Base-by-base conservation (phyloP, 1,140 invertebrate genomes). In the Drosophila oshimai region DNA sequence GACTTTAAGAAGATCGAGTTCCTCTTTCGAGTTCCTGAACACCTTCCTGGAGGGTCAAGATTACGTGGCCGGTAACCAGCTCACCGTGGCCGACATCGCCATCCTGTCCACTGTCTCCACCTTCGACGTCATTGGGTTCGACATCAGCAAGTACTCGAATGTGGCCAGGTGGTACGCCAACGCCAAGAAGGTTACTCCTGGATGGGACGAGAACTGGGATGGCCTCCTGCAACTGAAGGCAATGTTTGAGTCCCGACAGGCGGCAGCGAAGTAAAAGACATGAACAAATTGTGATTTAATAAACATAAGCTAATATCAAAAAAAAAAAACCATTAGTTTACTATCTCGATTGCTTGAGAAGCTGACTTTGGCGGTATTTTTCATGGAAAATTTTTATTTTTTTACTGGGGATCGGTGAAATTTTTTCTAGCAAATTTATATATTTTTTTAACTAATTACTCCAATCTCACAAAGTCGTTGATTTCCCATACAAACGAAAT, bases 141-240 rank as follows among this genome's bases (percentile, higher is more conserved):
- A 75, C 31, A 17, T 80, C 0, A 46, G 20, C 54, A 80, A 80
- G 9, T 81, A 81, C 12, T 2, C 50, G 2, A 80, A 75, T 28
- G 49, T 80, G 7, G 22, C 5, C 4, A 57, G n/a, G 9, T 80
- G 77, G 77, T 80, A 75, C 13, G 49, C 54, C 1, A 61, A 71
- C 17, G 57, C 45, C 4, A 61, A 58, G 29, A 80, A 80, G 17
- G 34, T 45, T 1, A 55, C 60, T 17, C 77, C 76, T 2, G 77
- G 77, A 7, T 80, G 76, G 76, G 70, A 80, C 2, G 49, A 74
- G 26, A 96, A 96, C 75, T 93, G 91, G 62, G 91, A 91, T 6
- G 92, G 92, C 1, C 57, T 78, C 13, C 90, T 46, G 90, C 91
- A 17, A 88, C 87, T 20, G 6, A 78, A 49, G 9, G 4, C 53